Percentiles rank a stretch among this genome's conserved stretches.
phyloP scores from a whole-genome alignment of 2,113 vertebrate genomes.

The Xenopus tropicalis region UCB_Xtro_10.0 CM004444.2:2964001-2964500 shows the following conservation, averaged over 20 bases:
- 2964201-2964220: not conserved
- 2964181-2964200: too few relatives aligned
- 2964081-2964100: not conserved
- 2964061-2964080: too few relatives aligned
- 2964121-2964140: not conserved
- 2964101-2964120: not conserved
- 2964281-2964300: slow-evolving; percentile 24
- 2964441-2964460: not conserved
- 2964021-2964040: not conserved
- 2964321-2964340: not conserved
- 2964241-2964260: not conserved
- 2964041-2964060: not conserved
- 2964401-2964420: not conserved
- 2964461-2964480: too few relatives aligned
- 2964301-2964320: not conserved
- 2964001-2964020: too few relatives aligned
- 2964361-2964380: not conserved
- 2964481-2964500: not conserved
- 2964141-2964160: not conserved
- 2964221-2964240: not conserved
- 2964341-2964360: not conserved
- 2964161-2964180: not conserved
- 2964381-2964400: too few relatives aligned
- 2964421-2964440: not conserved
- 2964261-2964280: slow-evolving; percentile 33